Evolutionary conservation across 37 sponge, comb jelly and placozoan species (phyloP).

Genomic region (Aphrocallistes beatrix): DNA sequence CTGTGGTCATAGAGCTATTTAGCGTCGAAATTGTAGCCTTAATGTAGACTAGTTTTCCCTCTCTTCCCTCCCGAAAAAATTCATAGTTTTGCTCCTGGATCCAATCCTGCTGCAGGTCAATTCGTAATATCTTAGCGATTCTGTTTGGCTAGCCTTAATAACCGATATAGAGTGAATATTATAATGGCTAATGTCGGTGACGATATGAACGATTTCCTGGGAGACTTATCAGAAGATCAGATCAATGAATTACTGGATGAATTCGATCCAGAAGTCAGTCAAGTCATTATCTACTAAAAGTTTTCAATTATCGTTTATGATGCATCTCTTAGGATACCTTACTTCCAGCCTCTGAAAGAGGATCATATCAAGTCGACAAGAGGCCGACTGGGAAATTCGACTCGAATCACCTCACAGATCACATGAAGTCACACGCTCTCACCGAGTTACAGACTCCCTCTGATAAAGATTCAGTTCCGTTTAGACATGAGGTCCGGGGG

Average conservation of each 20-base stretch:
- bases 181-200: neutral
- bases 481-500: neutral
- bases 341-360: conserved; percentile 9
- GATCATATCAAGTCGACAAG: neutral
- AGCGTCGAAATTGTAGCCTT: no score
- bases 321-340: neutral
- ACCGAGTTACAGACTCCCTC: neutral
- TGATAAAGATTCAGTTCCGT: neutral
- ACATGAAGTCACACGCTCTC: neutral
- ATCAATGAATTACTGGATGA: neutral
- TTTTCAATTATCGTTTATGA: neutral
- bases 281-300: neutral
- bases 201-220: neutral
- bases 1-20: no score
- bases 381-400: conserved; percentile 6
- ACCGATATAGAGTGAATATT: neutral
- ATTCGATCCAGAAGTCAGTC: neutral
- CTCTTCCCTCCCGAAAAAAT: no score
- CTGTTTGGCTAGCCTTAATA: no score
- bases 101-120: no score
- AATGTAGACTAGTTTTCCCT: no score
- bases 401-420: neutral
- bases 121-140: no score
- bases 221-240: neutral
- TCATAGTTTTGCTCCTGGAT: no score